These are phyloP conservation scores for Ypsolopha sequella DNA, from an alignment of 2,888 invertebrate genomes.

Conservation along the genomic window DNA sequence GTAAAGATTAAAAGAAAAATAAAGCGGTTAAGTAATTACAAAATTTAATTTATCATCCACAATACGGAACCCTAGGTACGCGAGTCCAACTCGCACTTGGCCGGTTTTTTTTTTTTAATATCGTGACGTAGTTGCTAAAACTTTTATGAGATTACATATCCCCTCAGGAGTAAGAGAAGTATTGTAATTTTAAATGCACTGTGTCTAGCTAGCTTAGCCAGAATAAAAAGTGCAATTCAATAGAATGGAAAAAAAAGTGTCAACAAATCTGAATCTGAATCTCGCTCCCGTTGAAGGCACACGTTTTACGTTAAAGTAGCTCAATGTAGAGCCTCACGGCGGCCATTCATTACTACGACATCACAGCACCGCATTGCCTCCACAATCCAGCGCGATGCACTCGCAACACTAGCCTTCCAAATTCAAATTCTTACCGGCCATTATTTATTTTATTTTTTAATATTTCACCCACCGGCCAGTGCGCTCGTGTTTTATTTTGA, in stretches of 20 bases:
- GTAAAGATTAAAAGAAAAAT: too few species aligned
- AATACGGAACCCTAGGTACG: too few species aligned
- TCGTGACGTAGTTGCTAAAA: too few species aligned
- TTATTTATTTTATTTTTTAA: conserved; percentile 2
- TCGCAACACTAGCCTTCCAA: conserved; percentile 42
- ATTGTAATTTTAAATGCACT: not conserved
- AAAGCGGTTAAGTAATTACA: too few species aligned
- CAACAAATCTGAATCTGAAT: not conserved
- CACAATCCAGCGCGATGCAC: conserved; percentile 43
- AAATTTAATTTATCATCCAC: too few species aligned
- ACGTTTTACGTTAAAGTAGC: conserved; percentile 62
- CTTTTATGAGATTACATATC: too few species aligned
- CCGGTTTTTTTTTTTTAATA: too few species aligned
- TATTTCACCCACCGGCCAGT: conserved; percentile 7
- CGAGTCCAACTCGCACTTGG: too few species aligned
- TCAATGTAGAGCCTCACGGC: conserved; percentile 53
- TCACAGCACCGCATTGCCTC: conserved; percentile 41
- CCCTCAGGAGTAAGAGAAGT: not conserved
- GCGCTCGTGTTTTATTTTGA: conserved; percentile 14
- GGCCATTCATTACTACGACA: conserved; percentile 58
- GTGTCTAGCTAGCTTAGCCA: not conserved
- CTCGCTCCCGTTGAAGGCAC: conserved; percentile 8
- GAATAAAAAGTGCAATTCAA: too few species aligned
- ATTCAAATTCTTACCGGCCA: conserved; percentile 14
- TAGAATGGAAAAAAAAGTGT: not conserved